A percentile compares a stretch with the other conserved stretches of the same genome.
phyloP scores from a whole-genome alignment of 1,140 invertebrate genomes.

The Sesamia nonagrioides region DNA sequence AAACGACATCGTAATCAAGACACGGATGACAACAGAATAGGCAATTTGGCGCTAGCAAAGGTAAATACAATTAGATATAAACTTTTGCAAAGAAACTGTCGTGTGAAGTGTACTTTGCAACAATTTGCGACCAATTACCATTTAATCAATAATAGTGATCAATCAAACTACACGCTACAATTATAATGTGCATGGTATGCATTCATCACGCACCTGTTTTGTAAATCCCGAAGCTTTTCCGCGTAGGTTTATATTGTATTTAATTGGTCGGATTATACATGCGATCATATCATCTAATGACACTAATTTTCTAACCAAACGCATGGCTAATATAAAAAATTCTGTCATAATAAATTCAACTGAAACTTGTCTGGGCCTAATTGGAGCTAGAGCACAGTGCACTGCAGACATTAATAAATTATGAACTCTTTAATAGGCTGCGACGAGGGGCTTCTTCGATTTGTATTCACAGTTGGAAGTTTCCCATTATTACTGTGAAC shows the following conservation, averaged over 20 bases:
- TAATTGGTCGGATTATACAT: conserved; percentile 11
- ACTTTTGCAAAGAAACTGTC: neutral
- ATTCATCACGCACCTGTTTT: conserved; percentile 34
- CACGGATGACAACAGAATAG: too few species aligned
- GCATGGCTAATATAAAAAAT: conserved; percentile 21
- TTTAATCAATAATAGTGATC: conserved; percentile 30
- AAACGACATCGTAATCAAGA: neutral
- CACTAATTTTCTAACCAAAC: conserved; percentile 23
- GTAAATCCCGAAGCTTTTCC: conserved; percentile 33
- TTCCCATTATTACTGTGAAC: conserved; percentile 42
- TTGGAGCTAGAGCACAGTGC: conserved; percentile 29
- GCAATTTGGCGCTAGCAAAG: too few species aligned
- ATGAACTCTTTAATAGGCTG: conserved; percentile 40
- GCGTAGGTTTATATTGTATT: conserved; percentile 30
- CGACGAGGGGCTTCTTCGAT: conserved; percentile 20
- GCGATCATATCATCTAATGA: conserved; percentile 25
- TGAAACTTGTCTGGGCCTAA: conserved; percentile 18
- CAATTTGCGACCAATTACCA: conserved; percentile 27
- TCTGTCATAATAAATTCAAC: conserved; percentile 6
- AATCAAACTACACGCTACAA: conserved; percentile 34
- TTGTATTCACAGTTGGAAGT: conserved; percentile 41
- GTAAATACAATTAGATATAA: neutral
- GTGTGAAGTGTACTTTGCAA: conserved; percentile 25
- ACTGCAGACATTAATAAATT: conserved; percentile 42
- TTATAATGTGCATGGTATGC: conserved; percentile 39